These are phyloP conservation scores for Drosophila ironensis DNA, from an alignment of 1,140 invertebrate genomes.

Conservation along the genomic window DNA sequence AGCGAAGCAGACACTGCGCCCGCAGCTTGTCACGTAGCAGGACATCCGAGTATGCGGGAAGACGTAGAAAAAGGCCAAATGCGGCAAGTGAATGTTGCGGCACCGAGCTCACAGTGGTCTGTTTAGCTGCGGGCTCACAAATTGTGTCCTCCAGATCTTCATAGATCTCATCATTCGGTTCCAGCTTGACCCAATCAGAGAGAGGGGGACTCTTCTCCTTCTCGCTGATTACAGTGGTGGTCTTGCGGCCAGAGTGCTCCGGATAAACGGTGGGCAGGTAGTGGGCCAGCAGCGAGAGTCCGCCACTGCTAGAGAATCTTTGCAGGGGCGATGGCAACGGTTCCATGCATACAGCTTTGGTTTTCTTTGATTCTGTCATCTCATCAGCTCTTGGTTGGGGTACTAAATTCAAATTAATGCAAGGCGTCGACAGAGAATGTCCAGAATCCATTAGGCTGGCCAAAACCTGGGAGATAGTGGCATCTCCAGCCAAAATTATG, in stretches of 20 bases:
- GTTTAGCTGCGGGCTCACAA: slow-evolving; percentile 71
- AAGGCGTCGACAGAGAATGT: slow-evolving; percentile 84
- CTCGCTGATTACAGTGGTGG: slow-evolving; percentile 78
- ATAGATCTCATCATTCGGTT: slow-evolving; percentile 87
- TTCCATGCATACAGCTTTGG: slow-evolving; percentile 66
- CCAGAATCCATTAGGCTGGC: slow-evolving; percentile 84
- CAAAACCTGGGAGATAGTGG: slow-evolving; percentile 86
- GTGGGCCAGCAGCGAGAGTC: slow-evolving; percentile 92
- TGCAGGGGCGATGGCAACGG: slow-evolving; percentile 85
- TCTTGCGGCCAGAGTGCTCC: slow-evolving; percentile 83
- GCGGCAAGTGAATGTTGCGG: slow-evolving; percentile 95
- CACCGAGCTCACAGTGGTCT: slow-evolving; percentile 83
- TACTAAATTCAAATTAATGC: slow-evolving; percentile 82
- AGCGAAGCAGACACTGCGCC: slow-evolving; percentile 91
- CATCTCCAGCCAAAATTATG: slow-evolving; percentile 83
- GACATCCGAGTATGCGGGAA: slow-evolving; percentile 95
- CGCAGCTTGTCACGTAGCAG: slow-evolving; percentile 91
- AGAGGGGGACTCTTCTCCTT: slow-evolving; percentile 83
- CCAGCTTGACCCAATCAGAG: slow-evolving; percentile 91
- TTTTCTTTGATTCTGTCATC: slow-evolving; percentile 47
- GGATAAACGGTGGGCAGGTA: slow-evolving; percentile 93
- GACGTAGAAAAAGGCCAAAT: slow-evolving; percentile 92
- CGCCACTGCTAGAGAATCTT: slow-evolving; percentile 92
- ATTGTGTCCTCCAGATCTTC: slow-evolving; percentile 85
- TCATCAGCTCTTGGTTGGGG: slow-evolving; percentile 12